phyloP scores from a whole-genome alignment of 2,113 vertebrate genomes.

The Fukomys damarensis region DNA sequence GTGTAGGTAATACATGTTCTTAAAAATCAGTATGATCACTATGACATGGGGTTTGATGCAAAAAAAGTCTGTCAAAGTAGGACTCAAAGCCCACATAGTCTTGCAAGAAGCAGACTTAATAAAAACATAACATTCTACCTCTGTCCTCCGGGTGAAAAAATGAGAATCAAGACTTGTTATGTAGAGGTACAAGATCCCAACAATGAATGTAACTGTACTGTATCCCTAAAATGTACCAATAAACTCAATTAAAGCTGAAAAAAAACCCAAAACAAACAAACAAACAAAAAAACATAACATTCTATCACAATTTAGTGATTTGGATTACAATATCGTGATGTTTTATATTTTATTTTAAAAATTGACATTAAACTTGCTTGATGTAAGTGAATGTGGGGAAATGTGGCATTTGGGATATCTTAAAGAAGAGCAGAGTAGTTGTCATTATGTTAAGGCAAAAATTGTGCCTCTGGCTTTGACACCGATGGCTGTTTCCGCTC shows the following conservation, averaged over 20 bases:
- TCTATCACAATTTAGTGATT: neutral
- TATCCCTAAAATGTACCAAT: no score
- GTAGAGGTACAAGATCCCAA: no score
- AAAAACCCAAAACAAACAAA: no score
- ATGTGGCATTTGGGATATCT: neutral
- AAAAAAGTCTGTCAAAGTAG: neutral
- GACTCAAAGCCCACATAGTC: neutral
- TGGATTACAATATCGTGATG: neutral
- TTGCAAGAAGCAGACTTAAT: neutral
- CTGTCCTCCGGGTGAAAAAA: no score
- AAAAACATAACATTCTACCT: constrained; percentile 16
- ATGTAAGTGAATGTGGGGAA: neutral
- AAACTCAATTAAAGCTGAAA: no score
- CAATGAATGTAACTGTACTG: no score
- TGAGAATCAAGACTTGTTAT: no score
- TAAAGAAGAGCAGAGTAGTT: neutral
- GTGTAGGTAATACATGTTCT: no score
- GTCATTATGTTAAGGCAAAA: neutral
- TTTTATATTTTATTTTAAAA: neutral
- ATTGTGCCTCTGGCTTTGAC: neutral
- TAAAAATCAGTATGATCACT: neutral
- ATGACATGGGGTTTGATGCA: neutral
- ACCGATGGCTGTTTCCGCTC: neutral
- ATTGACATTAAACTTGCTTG: neutral
- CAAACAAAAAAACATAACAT: constrained; percentile 34